phyloP scores from a whole-genome alignment of 2,113 vertebrate genomes.

The Nibea albiflora region DNA sequence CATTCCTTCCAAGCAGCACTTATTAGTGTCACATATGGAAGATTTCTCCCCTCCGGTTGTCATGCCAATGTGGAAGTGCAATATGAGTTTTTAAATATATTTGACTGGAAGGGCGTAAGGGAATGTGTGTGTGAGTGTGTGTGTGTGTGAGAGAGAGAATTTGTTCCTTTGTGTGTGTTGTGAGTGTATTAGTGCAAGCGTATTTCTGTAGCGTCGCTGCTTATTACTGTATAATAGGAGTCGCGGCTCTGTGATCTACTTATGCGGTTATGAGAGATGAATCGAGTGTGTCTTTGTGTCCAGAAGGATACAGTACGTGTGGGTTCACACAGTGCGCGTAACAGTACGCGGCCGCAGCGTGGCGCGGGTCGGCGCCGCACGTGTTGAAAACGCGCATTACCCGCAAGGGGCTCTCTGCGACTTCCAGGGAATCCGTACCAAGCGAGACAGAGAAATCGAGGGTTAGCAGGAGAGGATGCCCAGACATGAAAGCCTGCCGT shows the following conservation, averaged over 20 bases:
- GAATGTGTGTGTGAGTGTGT: conserved; percentile 9
- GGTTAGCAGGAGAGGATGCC: conserved; percentile 49
- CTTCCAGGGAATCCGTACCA: conserved; percentile 40
- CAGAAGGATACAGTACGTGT: not conserved
- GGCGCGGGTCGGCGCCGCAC: not conserved
- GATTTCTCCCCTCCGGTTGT: conserved; percentile 70
- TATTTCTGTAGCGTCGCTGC: conserved; percentile 34
- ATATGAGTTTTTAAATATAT: conserved; percentile 66
- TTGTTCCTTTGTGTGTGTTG: conserved; percentile 18
- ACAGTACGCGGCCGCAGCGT: not conserved
- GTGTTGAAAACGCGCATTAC: not conserved
- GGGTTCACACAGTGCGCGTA: not conserved
- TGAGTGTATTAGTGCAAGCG: conserved; percentile 6
- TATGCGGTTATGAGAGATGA: conserved; percentile 3
- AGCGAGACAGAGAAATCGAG: conserved; percentile 40
- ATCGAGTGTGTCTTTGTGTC: conserved; percentile 17
- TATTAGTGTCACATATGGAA: conserved; percentile 78
- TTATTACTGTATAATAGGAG: conserved; percentile 40
- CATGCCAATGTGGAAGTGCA: conserved; percentile 59
- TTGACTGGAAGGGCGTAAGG: conserved; percentile 58
- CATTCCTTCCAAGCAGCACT: conserved; percentile 61
- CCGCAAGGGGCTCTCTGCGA: not conserved
- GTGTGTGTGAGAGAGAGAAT: conserved; percentile 20
- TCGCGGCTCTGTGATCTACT: conserved; percentile 37
- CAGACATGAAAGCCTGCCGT: conserved; percentile 63